A percentile compares a stretch with the other conserved stretches of the same genome.
Conservation (phyloP, 2,797 vertebrate species). For the Gymnothorax reevesii region DNA sequence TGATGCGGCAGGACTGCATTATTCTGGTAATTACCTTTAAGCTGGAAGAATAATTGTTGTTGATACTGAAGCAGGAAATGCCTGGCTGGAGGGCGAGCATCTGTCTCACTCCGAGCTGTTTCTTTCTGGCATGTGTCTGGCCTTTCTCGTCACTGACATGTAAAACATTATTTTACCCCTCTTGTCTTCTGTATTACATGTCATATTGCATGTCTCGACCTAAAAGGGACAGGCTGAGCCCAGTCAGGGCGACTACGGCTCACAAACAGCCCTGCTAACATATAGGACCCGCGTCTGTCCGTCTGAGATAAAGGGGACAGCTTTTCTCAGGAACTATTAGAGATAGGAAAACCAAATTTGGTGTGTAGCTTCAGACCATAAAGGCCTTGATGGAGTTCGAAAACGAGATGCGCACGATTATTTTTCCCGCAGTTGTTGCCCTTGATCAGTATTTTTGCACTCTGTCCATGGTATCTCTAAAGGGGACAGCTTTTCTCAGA, state of each 20-base stretch:
- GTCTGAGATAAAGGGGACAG: too few species aligned
- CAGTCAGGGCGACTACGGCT: not conserved
- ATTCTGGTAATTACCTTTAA: conserved; percentile 22
- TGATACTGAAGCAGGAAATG: not conserved
- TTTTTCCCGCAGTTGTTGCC: too few species aligned
- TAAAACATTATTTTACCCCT: not conserved
- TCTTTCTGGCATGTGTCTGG: not conserved
- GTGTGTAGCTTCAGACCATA: too few species aligned
- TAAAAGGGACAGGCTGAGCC: not conserved
- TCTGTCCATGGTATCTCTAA: too few species aligned
- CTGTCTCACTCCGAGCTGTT: not conserved
- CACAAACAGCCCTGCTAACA: not conserved
- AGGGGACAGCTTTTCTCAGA: too few species aligned
- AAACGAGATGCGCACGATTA: too few species aligned
- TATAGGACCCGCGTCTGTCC: too few species aligned
- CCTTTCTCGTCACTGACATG: not conserved
- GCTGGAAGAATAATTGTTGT: conserved; percentile 21
- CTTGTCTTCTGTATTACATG: not conserved
- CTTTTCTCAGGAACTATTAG: too few species aligned
- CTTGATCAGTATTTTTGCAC: too few species aligned
- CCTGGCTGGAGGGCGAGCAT: not conserved
- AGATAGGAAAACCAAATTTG: too few species aligned
- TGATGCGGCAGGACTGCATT: conserved; percentile 22
- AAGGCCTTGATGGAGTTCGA: too few species aligned
- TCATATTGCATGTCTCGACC: not conserved